Conservation (phyloP, 92 coral and sea anemone genomes). For the Galaxea fascicularis region DNA sequence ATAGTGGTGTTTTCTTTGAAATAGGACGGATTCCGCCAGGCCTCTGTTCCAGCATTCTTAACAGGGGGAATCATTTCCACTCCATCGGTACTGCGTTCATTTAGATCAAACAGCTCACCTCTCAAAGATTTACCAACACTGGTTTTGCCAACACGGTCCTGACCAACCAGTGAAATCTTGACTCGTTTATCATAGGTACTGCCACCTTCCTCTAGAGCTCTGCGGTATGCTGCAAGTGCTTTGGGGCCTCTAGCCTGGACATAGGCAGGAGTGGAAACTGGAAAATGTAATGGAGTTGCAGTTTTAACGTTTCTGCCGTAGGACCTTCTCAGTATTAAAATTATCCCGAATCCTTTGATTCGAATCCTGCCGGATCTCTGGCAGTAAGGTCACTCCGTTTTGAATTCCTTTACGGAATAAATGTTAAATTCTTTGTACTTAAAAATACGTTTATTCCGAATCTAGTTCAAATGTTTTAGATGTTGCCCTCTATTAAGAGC, state of each 20-base stretch:
- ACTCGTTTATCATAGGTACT: not conserved
- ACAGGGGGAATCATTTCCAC: not conserved
- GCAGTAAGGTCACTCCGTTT: too few relatives aligned
- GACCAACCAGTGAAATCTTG: conserved; percentile 1
- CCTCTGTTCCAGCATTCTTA: conserved; percentile 1
- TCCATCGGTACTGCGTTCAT: not conserved
- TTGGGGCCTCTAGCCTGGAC: not conserved
- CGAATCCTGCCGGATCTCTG: too few relatives aligned
- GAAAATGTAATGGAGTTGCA: too few relatives aligned
- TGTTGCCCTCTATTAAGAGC: too few relatives aligned
- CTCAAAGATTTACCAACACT: not conserved
- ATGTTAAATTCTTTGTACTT: too few relatives aligned
- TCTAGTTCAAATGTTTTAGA: too few relatives aligned
- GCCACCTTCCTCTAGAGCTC: not conserved
- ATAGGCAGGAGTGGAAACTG: not conserved
- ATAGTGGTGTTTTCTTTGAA: not conserved
- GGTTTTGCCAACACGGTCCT: conserved; percentile 10
- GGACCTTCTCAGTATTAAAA: too few relatives aligned
- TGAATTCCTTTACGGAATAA: too few relatives aligned
- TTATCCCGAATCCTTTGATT: too few relatives aligned
- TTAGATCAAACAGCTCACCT: not conserved
- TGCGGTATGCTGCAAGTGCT: not conserved
- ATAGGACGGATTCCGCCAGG: not conserved
- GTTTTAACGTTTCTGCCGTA: too few relatives aligned
- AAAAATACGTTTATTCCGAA: too few relatives aligned